Percentiles rank a stretch among this genome's conserved stretches.
These are phyloP conservation scores for Corythornis leucogaster DNA, from an alignment of 2,797 vertebrate genomes.

Conservation along the genomic window DNA sequence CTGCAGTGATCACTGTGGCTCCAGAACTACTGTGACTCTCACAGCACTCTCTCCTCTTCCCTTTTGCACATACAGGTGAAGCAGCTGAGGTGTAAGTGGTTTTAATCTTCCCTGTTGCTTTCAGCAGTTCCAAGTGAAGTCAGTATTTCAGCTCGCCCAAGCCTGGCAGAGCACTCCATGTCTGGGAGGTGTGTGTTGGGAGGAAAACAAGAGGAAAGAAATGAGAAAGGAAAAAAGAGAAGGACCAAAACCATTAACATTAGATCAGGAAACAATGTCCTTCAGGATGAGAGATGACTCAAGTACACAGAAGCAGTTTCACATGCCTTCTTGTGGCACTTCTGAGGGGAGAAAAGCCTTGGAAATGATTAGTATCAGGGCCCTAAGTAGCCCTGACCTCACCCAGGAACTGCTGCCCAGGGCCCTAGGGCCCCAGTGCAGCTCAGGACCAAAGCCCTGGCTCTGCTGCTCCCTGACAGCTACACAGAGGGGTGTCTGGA, in stretches of 20 bases:
- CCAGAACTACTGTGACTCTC: background rate
- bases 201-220: background rate
- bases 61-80: background rate
- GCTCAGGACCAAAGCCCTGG: background rate
- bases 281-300: background rate
- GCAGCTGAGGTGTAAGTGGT: background rate
- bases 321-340: background rate
- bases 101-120: background rate
- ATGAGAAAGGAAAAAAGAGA: background rate
- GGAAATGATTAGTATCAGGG: background rate
- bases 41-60: background rate
- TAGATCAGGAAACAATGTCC: background rate
- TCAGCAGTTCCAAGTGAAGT: background rate
- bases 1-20: background rate
- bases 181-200: background rate
- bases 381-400: background rate
- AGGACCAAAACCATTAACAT: background rate
- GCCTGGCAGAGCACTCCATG: background rate
- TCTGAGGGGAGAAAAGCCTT: background rate
- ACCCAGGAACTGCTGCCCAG: background rate
- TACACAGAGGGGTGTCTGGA: background rate
- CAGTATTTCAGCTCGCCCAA: background rate
- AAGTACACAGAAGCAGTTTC: background rate
- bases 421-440: background rate
- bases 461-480: background rate